A percentile compares a stretch with the other conserved stretches of the same genome.
phyloP scores from a whole-genome alignment of 2,113 vertebrate genomes.

The Paradoxurus hermaphroditus region DNA sequence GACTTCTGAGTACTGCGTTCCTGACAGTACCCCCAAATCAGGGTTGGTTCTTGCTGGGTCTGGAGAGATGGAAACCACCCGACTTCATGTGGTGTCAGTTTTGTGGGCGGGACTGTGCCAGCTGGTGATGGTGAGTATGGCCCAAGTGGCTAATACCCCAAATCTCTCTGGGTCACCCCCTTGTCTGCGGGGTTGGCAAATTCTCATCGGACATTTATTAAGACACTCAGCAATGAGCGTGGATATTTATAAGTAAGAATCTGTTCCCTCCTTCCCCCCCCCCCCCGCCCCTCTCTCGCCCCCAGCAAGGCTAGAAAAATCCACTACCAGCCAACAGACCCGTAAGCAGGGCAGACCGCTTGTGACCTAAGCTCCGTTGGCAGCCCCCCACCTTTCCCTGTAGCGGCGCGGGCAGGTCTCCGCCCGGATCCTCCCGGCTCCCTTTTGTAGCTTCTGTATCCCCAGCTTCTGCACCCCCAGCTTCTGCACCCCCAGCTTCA shows the following conservation, averaged over 20 bases:
- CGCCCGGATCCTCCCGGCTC: background rate
- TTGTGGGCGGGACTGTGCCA: too few relatives aligned
- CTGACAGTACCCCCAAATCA: background rate
- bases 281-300: too few relatives aligned
- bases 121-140: background rate
- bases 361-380: background rate
- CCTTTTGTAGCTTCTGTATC: too few relatives aligned
- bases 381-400: background rate
- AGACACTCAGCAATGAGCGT: background rate
- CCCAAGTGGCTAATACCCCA: background rate
- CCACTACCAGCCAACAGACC: background rate
- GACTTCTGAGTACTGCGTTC: background rate
- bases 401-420: accelerated
- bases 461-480: too few relatives aligned
- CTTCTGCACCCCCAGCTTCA: background rate
- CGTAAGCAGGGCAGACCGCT: background rate
- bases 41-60: background rate
- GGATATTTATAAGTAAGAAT: background rate
- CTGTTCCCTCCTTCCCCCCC: background rate
- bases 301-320: background rate
- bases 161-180: background rate
- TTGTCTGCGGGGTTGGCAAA: background rate
- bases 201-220: background rate
- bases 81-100: background rate
- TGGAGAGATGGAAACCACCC: background rate